Conservation (phyloP, 2,797 vertebrate genomes). For the Fratercula arctica region DNA sequence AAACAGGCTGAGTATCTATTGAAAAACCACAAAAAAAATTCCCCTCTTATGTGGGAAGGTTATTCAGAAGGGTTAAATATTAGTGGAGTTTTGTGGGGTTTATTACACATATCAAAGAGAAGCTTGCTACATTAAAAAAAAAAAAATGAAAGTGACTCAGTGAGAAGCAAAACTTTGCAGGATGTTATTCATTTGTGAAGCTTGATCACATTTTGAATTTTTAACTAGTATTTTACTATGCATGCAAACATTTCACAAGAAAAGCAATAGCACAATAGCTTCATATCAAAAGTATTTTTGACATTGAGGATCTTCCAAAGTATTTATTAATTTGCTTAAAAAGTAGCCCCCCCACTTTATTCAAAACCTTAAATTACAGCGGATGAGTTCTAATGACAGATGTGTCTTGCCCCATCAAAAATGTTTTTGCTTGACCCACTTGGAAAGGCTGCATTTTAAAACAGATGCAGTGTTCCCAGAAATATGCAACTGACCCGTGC, state of each 20-base stretch:
- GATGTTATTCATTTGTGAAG: neutral
- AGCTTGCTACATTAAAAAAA: neutral
- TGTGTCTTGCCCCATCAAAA: neutral
- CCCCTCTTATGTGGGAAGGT: slow-evolving; percentile 50
- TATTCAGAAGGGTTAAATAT: slow-evolving; percentile 42
- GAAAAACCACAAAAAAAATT: slow-evolving; percentile 54
- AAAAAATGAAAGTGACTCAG: neutral
- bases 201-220: neutral
- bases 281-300: neutral
- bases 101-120: slow-evolving; percentile 46
- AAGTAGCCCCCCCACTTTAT: neutral
- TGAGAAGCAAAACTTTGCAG: neutral
- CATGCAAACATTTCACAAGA: neutral
- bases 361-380: neutral
- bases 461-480: neutral
- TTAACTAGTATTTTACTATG: neutral
- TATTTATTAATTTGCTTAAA: neutral
- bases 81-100: slow-evolving; percentile 5
- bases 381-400: neutral
- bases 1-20: slow-evolving; percentile 20
- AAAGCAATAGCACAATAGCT: neutral
- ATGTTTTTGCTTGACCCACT: neutral
- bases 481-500: neutral
- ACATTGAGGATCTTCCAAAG: neutral
- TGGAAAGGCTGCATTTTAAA: neutral